Evolutionary conservation across 2,888 invertebrate genomes (phyloP).

Genomic region (Hedya salicella): DNA sequence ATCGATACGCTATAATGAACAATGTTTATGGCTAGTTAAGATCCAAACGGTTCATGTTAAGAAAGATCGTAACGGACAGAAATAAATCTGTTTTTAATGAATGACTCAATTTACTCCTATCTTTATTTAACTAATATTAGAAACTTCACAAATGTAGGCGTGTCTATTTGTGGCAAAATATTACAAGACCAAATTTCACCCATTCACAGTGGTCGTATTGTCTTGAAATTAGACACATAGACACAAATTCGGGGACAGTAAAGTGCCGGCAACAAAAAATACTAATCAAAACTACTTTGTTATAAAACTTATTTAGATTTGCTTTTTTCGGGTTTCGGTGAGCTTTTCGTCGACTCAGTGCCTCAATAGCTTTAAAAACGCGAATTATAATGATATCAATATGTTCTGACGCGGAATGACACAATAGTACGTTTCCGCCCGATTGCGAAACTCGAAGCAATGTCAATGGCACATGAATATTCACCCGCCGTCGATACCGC

Average conservation of each 20-base stretch:
- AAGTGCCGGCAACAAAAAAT: too few relatives aligned
- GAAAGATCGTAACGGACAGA: neutral
- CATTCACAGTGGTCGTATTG: neutral
- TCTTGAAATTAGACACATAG: neutral
- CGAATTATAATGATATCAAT: too few relatives aligned
- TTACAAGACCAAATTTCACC: too few relatives aligned
- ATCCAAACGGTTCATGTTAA: constrained; percentile 1
- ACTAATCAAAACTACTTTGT: too few relatives aligned
- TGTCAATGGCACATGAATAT: constrained; percentile 30
- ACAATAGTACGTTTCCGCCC: neutral
- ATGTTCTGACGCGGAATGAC: too few relatives aligned
- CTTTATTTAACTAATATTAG: neutral
- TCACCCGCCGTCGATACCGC: constrained; percentile 6
- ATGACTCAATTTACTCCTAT: neutral
- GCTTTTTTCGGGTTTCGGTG: too few relatives aligned
- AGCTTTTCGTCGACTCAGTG: too few relatives aligned
- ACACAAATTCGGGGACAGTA: too few relatives aligned
- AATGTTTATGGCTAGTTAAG: constrained; percentile 5
- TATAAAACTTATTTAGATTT: too few relatives aligned
- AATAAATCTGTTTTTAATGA: neutral
- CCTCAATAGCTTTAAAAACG: too few relatives aligned
- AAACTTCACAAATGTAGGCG: too few relatives aligned
- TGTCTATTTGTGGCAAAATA: too few relatives aligned
- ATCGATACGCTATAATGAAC: neutral
- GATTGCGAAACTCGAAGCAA: neutral